Base-by-base conservation (phyloP, 2,888 invertebrate genomes). In the Nephrotoma guestfalica region DNA sequence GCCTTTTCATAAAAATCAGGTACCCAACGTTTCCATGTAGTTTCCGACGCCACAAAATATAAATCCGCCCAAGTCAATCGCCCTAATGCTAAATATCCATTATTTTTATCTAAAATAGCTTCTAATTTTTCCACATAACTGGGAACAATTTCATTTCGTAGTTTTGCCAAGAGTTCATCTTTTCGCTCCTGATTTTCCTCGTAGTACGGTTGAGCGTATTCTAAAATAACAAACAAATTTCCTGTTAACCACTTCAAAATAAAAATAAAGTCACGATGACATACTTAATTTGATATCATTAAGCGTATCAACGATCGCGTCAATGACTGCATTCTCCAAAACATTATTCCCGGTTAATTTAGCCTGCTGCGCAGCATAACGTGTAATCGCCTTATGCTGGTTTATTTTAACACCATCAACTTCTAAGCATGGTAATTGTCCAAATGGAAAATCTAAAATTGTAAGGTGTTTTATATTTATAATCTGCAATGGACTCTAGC, bases 301-400 rank as follows among this genome's bases (percentile, higher is more conserved):
- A 88, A 94, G 92, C 11, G 94, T 94, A 88, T 94, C 94, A 87
- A 94, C 94, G 51, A 93, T 92, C 86, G 93, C 91, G 90, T 94
- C 94, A 88, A 94, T 93, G 90, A 94, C 93, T 88, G 94, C 90
- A 89, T 93, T 92, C 90, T 94, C 94, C 93, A 93, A 94, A 87
- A 93, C 93, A 87, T 92, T 91, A 85, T 92, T 91, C 40, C 94
- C 94, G 88, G 90, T 90, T 86, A 94, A 90, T 89, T 93, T 94
- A 43, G 93, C 95, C 88, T 94, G 89, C 1, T 15, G 51, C 5
- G 6, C 51, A 51, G 15, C 51, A 89, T 94, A 95, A 87, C 94
- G 93, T 86, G 92, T 91, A 89, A 95, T 94, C 42, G 94, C 93
- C 87, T 92, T 90, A 87, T 94, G 94, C 90, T 95, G 94, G 89